Base-by-base conservation (phyloP, 1,140 invertebrate species). In the Microplitis demolitor region DNA sequence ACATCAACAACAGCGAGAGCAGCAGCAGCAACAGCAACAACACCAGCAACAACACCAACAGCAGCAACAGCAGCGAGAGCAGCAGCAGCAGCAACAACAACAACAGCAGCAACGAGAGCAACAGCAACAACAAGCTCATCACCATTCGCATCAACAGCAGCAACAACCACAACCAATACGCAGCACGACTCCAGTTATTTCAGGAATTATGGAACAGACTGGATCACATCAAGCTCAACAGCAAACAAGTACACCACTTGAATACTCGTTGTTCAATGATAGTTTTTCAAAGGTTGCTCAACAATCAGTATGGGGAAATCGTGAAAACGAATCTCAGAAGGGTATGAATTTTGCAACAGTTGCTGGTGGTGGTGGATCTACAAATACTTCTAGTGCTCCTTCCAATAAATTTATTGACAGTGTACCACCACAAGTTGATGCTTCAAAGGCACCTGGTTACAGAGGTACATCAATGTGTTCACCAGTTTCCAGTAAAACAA, bases 231-330 rank as follows among this genome's bases (percentile, higher is more conserved):
- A 72, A 35, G 74, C 72, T 8, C 69, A 78, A 14, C 69, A 82
- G 35, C 70, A 81, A 9, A 67, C 72, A 33, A 80, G 61, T 33
- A 84, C 85, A 8, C 86, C 87, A 0, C 86, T 90, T 13, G 92
- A 94, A 74, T 96, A 96, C 83, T 93, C 93, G 1, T 88, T 95
- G 4, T 96, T 96, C 77, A 93, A 93, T 77, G 92, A 94, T 79
- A 88, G 88, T 1, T 92, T 92, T 76, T 89, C 89, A 64, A 91
- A 91, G 81, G 87, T 89, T 34, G 88, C 90, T 31, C 90, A 91
- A 75, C 89, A 91, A 73, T 88, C 89, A 4, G 90, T 92, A 84
- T 91, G 91, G 89, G 89, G 83, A 24, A 81, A 89, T n/a, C 87
- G 89, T 82, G 93, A 92, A 80, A 91, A 89, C 78, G 91, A 90